Conservation (phyloP, 2,797 vertebrate species). For the Rhyacichthys aspro region DNA sequence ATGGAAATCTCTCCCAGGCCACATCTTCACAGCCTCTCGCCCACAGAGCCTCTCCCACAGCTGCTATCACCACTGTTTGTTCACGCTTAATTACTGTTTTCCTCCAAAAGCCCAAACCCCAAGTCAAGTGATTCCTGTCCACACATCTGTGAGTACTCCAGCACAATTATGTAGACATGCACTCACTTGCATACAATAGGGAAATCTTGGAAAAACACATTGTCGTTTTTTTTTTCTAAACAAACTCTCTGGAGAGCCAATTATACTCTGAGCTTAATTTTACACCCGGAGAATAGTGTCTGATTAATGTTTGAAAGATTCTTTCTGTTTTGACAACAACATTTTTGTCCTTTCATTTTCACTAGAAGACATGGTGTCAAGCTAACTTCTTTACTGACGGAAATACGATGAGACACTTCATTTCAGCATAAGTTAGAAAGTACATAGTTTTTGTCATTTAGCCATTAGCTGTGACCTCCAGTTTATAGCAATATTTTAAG, state of each 20-base stretch:
- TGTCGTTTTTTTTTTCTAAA: conserved; percentile 21
- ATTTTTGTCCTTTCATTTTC: conserved; percentile 15
- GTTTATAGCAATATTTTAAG: no score
- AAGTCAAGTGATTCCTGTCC: conserved; percentile 47
- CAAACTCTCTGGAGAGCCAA: conserved; percentile 46
- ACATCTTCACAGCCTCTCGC: conserved; percentile 42
- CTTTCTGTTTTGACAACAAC: conserved; percentile 21
- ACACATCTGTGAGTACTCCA: conserved; percentile 47
- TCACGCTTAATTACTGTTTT: conserved; percentile 78
- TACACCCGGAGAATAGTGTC: conserved; percentile 24
- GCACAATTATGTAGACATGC: conserved; percentile 43
- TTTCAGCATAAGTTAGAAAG: no score
- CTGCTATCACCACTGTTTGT: conserved; percentile 59
- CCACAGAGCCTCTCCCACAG: conserved; percentile 35
- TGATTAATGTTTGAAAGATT: conserved; percentile 30
- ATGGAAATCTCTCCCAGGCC: conserved; percentile 50
- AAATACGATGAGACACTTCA: background rate
- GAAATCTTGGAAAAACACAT: conserved; percentile 43
- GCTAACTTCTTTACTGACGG: conserved; percentile 1
- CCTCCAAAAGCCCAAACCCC: conserved; percentile 55
- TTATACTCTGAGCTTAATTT: conserved; percentile 45
- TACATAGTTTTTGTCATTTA: no score
- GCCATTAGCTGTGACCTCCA: no score
- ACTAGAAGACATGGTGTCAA: conserved; percentile 8
- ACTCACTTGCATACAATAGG: conserved; percentile 48